These are phyloP conservation scores for Bemisia tabaci DNA, from an alignment of 1,140 invertebrate genomes.

Conservation along the genomic window DNA sequence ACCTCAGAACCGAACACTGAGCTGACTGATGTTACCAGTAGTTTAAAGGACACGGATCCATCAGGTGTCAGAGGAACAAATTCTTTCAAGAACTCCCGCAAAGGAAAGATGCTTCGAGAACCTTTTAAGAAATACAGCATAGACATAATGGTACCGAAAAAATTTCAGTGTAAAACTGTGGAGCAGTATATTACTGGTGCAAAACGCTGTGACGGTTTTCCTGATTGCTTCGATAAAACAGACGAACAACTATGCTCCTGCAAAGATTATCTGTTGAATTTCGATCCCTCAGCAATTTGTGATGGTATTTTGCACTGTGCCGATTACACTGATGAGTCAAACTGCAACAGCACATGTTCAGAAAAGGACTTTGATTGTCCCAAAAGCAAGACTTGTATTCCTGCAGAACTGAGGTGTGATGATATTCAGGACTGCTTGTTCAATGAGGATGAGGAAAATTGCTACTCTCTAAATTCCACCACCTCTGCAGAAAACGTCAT, in stretches of 20 bases:
- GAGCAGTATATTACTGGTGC: conserved; percentile 42
- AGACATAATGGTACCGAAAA: no score
- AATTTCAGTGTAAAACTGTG: no score
- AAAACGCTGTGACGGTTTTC: conserved; percentile 48
- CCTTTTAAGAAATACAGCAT: no score
- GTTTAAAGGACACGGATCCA: no score
- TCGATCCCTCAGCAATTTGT: conserved; percentile 45
- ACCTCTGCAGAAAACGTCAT: conserved; percentile 44
- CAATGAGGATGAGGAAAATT: conserved; percentile 59
- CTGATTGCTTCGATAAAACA: conserved; percentile 66
- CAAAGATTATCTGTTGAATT: conserved; percentile 43
- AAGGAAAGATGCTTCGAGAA: no score
- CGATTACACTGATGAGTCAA: conserved; percentile 57
- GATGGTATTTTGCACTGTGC: conserved; percentile 63
- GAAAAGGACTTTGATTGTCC: conserved; percentile 40
- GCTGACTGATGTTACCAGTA: no score
- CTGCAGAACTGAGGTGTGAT: conserved; percentile 47
- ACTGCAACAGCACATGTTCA: conserved; percentile 36
- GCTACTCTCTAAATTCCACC: conserved; percentile 37
- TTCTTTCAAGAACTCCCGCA: no score
- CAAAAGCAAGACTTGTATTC: conserved; percentile 44
- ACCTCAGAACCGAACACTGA: no score
- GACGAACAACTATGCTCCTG: conserved; percentile 65
- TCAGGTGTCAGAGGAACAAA: no score
- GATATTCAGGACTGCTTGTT: conserved; percentile 52